Percentiles rank a stretch among this genome's conserved stretches.
These are phyloP conservation scores for Scolanthus callimorphus DNA, from an alignment of 92 coral and sea anemone species.

Conservation along the genomic window DNA sequence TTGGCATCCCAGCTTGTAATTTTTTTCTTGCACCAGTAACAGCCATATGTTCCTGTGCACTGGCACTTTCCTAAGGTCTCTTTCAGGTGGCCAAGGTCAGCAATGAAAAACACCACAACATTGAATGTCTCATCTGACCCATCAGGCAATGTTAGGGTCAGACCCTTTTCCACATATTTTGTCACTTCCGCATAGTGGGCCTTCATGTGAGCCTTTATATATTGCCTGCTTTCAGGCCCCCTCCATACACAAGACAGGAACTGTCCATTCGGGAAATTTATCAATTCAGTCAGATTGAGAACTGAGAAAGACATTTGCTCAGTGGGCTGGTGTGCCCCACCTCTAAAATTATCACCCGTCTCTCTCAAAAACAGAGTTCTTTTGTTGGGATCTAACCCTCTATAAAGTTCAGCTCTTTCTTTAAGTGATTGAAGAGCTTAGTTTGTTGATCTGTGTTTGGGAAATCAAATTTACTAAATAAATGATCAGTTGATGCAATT, in stretches of 20 bases:
- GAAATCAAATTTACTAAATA: constrained; percentile 20
- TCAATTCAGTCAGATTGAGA: constrained; percentile 20
- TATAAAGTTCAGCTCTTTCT: too few relatives aligned
- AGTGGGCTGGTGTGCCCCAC: constrained; percentile 24
- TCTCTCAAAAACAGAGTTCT: constrained; percentile 28
- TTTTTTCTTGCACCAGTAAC: constrained; percentile 41
- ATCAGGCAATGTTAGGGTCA: constrained; percentile 8
- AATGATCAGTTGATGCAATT: constrained; percentile 14
- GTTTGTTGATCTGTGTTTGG: constrained; percentile 20
- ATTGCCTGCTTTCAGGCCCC: constrained; percentile 29
- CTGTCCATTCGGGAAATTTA: constrained; percentile 24
- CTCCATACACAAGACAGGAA: constrained; percentile 22
- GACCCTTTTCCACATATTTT: constrained; percentile 16
- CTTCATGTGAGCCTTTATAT: too few relatives aligned
- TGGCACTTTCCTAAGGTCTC: constrained; percentile 35
- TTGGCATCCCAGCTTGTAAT: constrained; percentile 18
- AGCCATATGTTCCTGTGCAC: constrained; percentile 37
- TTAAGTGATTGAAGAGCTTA: constrained; percentile 15
- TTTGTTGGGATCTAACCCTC: too few relatives aligned
- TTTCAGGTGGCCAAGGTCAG: constrained; percentile 42
- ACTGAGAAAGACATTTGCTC: constrained; percentile 29
- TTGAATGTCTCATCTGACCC: constrained; percentile 8
- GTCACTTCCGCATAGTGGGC: constrained; percentile 25
- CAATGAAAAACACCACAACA: constrained; percentile 19
- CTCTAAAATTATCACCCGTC: constrained; percentile 39